These are phyloP conservation scores for Tromatobia lineatoria DNA, from an alignment of 2,888 invertebrate genomes.

Conservation along the genomic window DNA sequence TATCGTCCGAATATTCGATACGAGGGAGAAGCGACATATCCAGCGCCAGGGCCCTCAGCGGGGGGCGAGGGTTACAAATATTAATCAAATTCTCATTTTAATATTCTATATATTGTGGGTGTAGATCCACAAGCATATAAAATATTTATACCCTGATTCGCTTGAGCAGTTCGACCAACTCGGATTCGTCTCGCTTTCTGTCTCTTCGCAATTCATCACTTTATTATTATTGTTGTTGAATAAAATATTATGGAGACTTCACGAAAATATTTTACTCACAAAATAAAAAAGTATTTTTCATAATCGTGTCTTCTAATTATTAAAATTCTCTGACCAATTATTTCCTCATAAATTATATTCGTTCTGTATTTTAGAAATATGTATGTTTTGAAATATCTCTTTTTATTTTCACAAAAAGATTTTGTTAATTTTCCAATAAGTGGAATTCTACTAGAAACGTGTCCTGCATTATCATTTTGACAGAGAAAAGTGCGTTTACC, in stretches of 20 bases:
- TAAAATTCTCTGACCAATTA: not conserved
- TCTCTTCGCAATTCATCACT: conserved; percentile 1
- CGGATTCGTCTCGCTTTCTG: conserved; percentile 18
- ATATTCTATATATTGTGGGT: not conserved
- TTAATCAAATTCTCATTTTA: conserved; percentile 55
- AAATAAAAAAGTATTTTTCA: conserved; percentile 16
- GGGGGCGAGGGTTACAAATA: conserved; percentile 80
- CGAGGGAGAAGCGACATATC: conserved; percentile 83
- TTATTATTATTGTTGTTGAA: not conserved
- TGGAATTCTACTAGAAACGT: not conserved
- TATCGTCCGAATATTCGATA: conserved; percentile 88
- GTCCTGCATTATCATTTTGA: no score
- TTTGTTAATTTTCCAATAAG: not conserved
- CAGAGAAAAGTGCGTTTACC: no score
- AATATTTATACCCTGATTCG: not conserved
- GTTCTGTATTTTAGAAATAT: no score
- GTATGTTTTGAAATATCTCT: no score
- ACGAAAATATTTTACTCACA: not conserved
- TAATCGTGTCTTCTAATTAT: not conserved
- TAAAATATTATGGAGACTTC: not conserved
- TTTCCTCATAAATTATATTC: no score
- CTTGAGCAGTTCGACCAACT: not conserved
- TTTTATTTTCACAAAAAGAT: not conserved
- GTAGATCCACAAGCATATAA: not conserved
- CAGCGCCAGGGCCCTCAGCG: conserved; percentile 75